Evolutionary conservation across 1,140 invertebrate genomes (phyloP).

Genomic region (Riptortus pedestris): DNA sequence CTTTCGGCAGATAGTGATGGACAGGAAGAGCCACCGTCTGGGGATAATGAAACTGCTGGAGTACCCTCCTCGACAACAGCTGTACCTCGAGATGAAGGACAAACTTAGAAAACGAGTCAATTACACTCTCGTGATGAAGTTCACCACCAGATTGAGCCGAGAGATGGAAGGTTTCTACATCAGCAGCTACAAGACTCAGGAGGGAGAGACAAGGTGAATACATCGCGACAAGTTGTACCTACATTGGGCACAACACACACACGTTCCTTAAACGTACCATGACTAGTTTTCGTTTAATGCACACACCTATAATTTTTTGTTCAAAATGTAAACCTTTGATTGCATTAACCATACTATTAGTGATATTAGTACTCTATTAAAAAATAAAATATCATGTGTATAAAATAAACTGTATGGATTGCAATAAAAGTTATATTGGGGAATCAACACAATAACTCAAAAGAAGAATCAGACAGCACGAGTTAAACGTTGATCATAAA

Average conservation of each 20-base stretch:
- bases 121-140: constrained; percentile 74
- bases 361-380: too few relatives aligned
- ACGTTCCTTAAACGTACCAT: too few relatives aligned
- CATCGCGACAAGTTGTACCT: too few relatives aligned
- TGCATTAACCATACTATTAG: too few relatives aligned
- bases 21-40: constrained; percentile 55
- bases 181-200: constrained; percentile 65
- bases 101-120: constrained; percentile 65
- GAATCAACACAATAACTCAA: too few relatives aligned
- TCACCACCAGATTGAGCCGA: constrained; percentile 64
- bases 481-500: too few relatives aligned
- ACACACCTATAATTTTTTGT: neutral
- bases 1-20: constrained; percentile 45
- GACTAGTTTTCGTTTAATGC: too few relatives aligned
- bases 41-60: constrained; percentile 64
- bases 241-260: too few relatives aligned
- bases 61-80: constrained; percentile 69
- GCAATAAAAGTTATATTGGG: too few relatives aligned
- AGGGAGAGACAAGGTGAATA: constrained; percentile 65
- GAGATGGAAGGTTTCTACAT: constrained; percentile 87
- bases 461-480: too few relatives aligned
- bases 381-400: too few relatives aligned
- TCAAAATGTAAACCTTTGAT: neutral
- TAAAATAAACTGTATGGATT: too few relatives aligned
- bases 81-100: constrained; percentile 73